Percentiles rank a stretch among this genome's conserved stretches.
Evolutionary conservation across 2,888 invertebrate species (phyloP).

Genomic region (Steromphala cineraria): DNA sequence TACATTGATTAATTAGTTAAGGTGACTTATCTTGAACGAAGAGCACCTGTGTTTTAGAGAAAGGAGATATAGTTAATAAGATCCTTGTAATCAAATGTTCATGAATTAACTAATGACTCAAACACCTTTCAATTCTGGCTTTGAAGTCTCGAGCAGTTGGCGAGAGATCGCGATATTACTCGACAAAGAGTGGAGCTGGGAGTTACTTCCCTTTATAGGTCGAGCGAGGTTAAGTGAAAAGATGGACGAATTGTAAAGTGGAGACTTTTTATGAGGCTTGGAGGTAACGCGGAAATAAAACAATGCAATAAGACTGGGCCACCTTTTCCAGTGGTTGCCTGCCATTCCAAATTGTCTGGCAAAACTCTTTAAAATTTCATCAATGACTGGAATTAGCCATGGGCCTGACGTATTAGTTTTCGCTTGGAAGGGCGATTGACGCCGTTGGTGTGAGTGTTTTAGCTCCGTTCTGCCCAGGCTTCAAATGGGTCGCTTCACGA

Average conservation of each 20-base stretch:
- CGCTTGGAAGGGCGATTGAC: neutral
- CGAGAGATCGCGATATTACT: neutral
- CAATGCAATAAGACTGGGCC: neutral
- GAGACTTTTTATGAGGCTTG: neutral
- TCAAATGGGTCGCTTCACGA: neutral
- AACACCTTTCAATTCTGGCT: neutral
- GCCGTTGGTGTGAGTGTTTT: neutral
- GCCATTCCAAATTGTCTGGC: neutral
- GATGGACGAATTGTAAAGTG: neutral
- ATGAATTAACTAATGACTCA: neutral
- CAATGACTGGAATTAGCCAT: neutral
- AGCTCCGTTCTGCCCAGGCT: neutral
- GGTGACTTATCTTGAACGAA: too few species aligned
- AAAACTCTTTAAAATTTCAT: slow-evolving; percentile 8
- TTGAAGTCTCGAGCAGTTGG: neutral
- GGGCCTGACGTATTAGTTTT: neutral
- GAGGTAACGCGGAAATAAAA: slow-evolving; percentile 8
- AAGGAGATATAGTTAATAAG: too few species aligned
- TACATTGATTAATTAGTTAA: too few species aligned
- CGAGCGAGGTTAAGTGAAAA: neutral
- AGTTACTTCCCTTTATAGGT: neutral
- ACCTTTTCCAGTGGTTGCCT: neutral
- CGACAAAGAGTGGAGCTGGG: neutral
- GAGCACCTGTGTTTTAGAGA: too few species aligned
- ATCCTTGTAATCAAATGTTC: neutral